Evolutionary conservation across 1,140 invertebrate species (phyloP).

Genomic region (Eufriesea mexicana): DNA sequence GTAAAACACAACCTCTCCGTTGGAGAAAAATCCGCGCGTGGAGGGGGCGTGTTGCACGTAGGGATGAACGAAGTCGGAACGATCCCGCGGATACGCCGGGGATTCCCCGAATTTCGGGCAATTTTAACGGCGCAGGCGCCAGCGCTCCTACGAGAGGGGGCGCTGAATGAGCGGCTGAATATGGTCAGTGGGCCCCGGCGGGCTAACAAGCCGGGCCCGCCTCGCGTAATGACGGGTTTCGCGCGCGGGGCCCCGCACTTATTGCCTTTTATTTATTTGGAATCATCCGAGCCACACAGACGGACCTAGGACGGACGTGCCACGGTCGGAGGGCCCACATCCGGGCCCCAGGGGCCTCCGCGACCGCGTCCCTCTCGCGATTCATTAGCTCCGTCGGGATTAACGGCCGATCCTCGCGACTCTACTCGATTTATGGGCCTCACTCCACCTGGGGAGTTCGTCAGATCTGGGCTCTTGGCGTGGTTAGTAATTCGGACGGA

Average conservation of each 20-base stretch:
- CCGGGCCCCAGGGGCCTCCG: conserved; percentile 75
- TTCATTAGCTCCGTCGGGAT: conserved; percentile 74
- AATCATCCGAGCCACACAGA: conserved; percentile 75
- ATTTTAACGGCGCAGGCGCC: conserved; percentile 82
- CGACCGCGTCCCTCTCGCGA: conserved; percentile 61
- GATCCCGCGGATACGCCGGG: conserved; percentile 49
- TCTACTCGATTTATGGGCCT: conserved; percentile 52
- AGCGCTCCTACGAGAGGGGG: conserved; percentile 68
- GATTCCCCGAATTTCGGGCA: conserved; percentile 81
- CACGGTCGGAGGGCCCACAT: conserved; percentile 66
- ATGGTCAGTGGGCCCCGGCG: conserved; percentile 71
- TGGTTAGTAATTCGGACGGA: conserved; percentile 24
- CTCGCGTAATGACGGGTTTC: conserved; percentile 82
- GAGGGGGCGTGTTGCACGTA: conserved; percentile 14
- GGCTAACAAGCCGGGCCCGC: conserved; percentile 82
- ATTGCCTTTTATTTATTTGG: conserved; percentile 83
- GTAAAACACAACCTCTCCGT: background rate
- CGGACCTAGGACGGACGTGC: conserved; percentile 70
- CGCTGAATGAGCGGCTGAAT: conserved; percentile 78
- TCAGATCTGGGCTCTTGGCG: background rate
- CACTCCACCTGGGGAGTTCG: background rate
- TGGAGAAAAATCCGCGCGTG: conserved; percentile 6
- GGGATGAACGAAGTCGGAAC: conserved; percentile 47
- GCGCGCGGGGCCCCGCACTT: conserved; percentile 81
- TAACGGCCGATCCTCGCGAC: conserved; percentile 58